phyloP scores from a whole-genome alignment of 2,797 vertebrate species.

The Amazona finschi region DNA sequence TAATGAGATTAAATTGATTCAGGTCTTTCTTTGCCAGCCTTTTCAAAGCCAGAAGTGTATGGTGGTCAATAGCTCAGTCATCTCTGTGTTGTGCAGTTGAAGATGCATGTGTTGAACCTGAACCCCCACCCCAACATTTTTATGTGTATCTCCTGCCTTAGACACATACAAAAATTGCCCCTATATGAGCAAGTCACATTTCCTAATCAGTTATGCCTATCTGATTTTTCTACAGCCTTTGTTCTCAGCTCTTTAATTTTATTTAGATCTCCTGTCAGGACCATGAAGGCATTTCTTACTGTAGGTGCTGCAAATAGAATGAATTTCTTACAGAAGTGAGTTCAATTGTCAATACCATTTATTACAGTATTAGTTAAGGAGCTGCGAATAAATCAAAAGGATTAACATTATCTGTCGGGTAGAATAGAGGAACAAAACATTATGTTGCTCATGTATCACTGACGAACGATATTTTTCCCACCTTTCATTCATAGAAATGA shows the following conservation, averaged over 20 bases:
- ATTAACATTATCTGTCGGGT: constrained; percentile 24
- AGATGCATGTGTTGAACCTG: not conserved
- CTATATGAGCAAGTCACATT: not conserved
- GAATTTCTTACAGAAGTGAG: constrained; percentile 13
- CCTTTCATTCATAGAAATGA: not conserved
- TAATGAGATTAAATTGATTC: constrained; percentile 30
- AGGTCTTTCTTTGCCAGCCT: not conserved
- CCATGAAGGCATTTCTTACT: constrained; percentile 33
- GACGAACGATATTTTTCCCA: constrained; percentile 1
- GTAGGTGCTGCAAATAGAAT: constrained; percentile 37
- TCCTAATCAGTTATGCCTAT: constrained; percentile 9
- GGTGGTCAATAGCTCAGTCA: constrained; percentile 11
- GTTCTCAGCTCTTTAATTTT: constrained; percentile 52
- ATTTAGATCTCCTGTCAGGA: constrained; percentile 57
- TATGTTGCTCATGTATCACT: constrained; percentile 19
- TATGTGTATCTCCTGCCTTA: not conserved
- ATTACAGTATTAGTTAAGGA: constrained; percentile 53
- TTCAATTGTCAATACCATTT: constrained; percentile 56
- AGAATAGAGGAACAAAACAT: constrained; percentile 5
- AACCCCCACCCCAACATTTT: not conserved
- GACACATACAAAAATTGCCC: not conserved
- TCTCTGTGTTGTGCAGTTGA: not conserved
- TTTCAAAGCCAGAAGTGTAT: not conserved
- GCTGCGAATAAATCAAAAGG: constrained; percentile 56
- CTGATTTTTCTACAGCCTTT: constrained; percentile 53